Evolutionary conservation across 2,888 invertebrate species (phyloP).

Genomic region (Acrobasis suavella): DNA sequence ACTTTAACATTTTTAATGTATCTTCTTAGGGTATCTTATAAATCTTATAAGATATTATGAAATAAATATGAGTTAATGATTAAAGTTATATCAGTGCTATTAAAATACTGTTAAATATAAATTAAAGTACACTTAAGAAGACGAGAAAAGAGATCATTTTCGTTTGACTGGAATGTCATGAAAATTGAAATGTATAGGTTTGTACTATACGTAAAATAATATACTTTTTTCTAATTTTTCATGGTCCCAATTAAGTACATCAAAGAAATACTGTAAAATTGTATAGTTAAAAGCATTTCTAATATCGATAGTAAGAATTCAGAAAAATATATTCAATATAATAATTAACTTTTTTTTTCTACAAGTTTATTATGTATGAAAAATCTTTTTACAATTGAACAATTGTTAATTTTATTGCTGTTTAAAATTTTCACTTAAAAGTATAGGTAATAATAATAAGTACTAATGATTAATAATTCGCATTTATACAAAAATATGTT

Average conservation of each 20-base stretch:
- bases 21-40: too few relatives aligned
- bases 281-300: background rate
- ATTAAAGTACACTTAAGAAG: constrained; percentile 33
- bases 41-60: too few relatives aligned
- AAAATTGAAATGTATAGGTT: constrained; percentile 24
- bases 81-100: background rate
- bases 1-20: too few relatives aligned
- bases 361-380: too few relatives aligned
- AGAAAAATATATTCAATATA: background rate
- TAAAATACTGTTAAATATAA: constrained; percentile 41
- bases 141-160: constrained; percentile 48
- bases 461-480: too few relatives aligned
- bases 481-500: too few relatives aligned
- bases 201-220: constrained; percentile 24
- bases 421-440: too few relatives aligned
- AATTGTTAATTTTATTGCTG: background rate
- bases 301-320: background rate
- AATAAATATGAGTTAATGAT: too few relatives aligned
- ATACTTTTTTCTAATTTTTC: background rate
- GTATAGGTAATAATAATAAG: too few relatives aligned
- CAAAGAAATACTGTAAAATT: background rate
- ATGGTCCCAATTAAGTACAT: constrained; percentile 20
- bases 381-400: too few relatives aligned
- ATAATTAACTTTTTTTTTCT: background rate
- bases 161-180: constrained; percentile 40